Base-by-base conservation (phyloP, 2,113 vertebrate species). In the Nibea albiflora region DNA sequence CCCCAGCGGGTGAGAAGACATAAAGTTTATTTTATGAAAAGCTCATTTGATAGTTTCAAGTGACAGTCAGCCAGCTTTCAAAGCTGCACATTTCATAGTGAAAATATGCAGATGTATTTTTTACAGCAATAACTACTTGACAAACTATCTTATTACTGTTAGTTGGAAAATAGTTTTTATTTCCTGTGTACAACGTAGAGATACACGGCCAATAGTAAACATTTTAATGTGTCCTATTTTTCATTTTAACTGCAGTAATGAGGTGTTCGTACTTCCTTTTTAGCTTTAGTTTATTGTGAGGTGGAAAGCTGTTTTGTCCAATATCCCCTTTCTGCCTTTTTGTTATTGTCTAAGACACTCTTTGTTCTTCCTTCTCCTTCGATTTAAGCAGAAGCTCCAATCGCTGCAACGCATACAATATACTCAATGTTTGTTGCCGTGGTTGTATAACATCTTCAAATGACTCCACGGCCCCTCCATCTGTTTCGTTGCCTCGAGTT, bases 361-460 rank as follows among this genome's bases (percentile, higher is more conserved):
- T 42, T 62, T 58, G 11, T 58, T 53, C 24, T 10, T n/a, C 35
- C n/a, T 14, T 65, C 46, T 39, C 24, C 47, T 42, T 20, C 49
- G 19, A 75, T 75, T 53, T 22, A 50, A 56, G 20, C 4, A 75
- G 49, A 77, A 76, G 61, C 49, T 56, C 5, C 11, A 16, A 28
- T 79, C 49, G 74, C 9, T 35, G 63, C 39, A 57, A 64, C 39
- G 15, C 65, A 50, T 22, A 52, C 11, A 75, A n/a, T 35, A 17
- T 53, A 26, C 28, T 63, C 60, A 52, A 11, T 64, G 58, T 39
- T 52, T 63, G 66, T 73, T 72, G 75, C 19, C 50, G 57, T 73
- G 54, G 53, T 42, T 61, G 19, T 72, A 12, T 42, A 76, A 31
- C 28, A 19, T 68, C 15, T 26, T 68, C 63, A 47, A 9, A 75